A percentile compares a stretch with the other conserved stretches of the same genome.
These are phyloP conservation scores for Brachionus paranguensis DNA, from an alignment of 1,140 invertebrate genomes.

Conservation along the genomic window DNA sequence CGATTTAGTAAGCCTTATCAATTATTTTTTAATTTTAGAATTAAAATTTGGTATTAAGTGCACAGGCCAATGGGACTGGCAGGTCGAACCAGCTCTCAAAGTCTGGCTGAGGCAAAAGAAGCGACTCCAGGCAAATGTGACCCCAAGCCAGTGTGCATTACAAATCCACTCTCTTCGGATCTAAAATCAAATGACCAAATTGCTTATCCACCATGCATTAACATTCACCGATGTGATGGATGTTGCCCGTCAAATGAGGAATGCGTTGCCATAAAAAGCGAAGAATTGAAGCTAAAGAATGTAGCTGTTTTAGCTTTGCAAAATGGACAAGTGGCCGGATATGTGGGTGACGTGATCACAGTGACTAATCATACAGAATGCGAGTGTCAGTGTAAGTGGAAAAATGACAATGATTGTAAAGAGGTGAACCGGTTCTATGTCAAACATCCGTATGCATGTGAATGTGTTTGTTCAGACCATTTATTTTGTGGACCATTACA, in stretches of 20 bases:
- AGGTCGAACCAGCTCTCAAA: neutral
- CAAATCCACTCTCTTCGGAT: neutral
- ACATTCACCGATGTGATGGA: constrained; percentile 24
- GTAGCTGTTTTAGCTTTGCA: neutral
- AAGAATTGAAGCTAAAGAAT: neutral
- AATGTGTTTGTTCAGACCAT: constrained; percentile 15
- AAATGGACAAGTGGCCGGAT: neutral
- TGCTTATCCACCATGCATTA: constrained; percentile 13
- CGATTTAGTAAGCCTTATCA: neutral
- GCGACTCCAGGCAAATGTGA: constrained; percentile 37
- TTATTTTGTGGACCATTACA: neutral
- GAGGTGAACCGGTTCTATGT: neutral
- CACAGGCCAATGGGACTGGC: neutral
- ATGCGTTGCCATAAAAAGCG: constrained; percentile 6
- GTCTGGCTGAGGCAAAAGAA: neutral
- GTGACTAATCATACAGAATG: constrained; percentile 35
- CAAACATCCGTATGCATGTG: constrained; percentile 10
- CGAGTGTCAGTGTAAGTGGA: constrained; percentile 30
- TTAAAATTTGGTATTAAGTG: neutral
- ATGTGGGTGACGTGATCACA: neutral
- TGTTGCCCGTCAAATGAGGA: constrained; percentile 25
- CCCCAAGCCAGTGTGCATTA: constrained; percentile 27
- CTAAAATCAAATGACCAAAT: constrained; percentile 26
- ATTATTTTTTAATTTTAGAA: neutral
- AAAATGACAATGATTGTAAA: constrained; percentile 22